These are phyloP conservation scores for Coregonus sp. DNA, from an alignment of 2,797 vertebrate genomes.

Conservation along the genomic window DNA sequence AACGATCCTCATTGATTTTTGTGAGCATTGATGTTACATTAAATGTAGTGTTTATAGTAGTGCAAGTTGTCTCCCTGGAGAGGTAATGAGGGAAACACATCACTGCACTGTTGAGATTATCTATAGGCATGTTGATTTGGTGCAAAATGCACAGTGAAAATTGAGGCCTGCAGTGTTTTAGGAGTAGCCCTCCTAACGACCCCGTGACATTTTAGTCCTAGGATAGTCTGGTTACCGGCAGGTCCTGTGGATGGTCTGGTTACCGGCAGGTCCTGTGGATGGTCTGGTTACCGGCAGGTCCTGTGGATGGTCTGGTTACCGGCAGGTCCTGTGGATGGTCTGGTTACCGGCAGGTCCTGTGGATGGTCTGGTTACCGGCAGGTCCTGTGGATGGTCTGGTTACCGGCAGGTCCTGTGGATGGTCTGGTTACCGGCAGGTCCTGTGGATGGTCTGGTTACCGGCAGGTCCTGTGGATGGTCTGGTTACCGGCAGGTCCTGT, in stretches of 20 bases:
- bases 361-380: constrained; percentile 36
- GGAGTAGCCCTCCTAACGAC: constrained; percentile 33
- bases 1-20: background rate
- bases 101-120: constrained; percentile 12
- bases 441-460: constrained; percentile 26
- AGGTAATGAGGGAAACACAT: background rate
- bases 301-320: constrained; percentile 18
- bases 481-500: constrained; percentile 30
- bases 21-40: background rate
- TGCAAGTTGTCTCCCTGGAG: background rate
- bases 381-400: constrained; percentile 7
- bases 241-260: constrained; percentile 31
- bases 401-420: constrained; percentile 21
- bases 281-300: constrained; percentile 21
- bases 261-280: constrained; percentile 27
- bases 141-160: background rate
- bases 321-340: constrained; percentile 32
- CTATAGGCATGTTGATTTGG: constrained; percentile 24
- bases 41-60: background rate
- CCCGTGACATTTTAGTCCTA: constrained; percentile 52
- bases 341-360: constrained; percentile 23
- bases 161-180: constrained; percentile 30
- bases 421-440: constrained; percentile 30
- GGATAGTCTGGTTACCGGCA: constrained; percentile 32
- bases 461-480: background rate